Evolutionary conservation across 2,113 vertebrate genomes (phyloP).

Genomic region (Asarcornis scutulata): DNA sequence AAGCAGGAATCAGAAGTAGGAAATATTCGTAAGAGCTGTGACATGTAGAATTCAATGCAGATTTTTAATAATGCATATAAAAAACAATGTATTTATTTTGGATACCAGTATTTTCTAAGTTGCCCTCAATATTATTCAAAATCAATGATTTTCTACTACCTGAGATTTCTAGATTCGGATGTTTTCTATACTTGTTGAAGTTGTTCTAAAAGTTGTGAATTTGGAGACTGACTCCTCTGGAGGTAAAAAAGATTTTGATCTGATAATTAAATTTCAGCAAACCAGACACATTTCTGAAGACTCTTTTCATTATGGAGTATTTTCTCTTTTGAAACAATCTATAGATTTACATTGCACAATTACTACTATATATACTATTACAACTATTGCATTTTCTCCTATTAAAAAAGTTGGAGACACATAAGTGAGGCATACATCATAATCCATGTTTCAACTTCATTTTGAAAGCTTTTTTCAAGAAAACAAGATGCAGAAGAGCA

Average conservation of each 20-base stretch:
- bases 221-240: background rate
- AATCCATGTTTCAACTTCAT: background rate
- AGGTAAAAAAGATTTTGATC: background rate
- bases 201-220: background rate
- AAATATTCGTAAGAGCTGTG: background rate
- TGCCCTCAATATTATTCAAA: background rate
- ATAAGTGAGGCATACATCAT: background rate
- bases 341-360: background rate
- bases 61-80: background rate
- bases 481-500: background rate
- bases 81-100: background rate
- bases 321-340: background rate
- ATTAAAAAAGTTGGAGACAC: background rate
- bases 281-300: background rate
- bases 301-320: background rate
- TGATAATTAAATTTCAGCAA: conserved; percentile 7
- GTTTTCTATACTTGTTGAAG: background rate
- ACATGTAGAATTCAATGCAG: background rate
- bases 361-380: background rate
- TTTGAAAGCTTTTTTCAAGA: background rate
- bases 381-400: background rate
- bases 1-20: background rate
- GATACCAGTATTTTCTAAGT: background rate
- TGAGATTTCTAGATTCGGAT: background rate
- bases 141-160: background rate